Percentiles rank a stretch among this genome's conserved stretches.
Conservation (phyloP, 2,113 vertebrate species). For the Holacanthus passer region DNA sequence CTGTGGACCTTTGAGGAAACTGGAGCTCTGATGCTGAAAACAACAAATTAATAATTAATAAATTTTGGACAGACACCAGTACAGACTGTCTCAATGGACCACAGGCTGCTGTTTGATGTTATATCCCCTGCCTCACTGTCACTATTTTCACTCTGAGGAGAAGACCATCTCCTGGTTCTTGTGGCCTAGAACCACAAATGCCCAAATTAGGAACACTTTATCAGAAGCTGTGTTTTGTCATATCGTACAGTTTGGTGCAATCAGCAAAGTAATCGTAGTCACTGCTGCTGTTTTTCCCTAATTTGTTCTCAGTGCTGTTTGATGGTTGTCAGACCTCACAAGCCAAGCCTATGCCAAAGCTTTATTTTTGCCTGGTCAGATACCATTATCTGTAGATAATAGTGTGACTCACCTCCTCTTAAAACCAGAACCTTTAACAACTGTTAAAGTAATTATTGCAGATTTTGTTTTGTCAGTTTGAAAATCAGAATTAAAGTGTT, state of each 20-base stretch:
- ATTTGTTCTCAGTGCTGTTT: background rate
- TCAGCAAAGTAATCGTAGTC: background rate
- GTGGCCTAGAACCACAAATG: slow-evolving; percentile 14
- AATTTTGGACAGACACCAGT: slow-evolving; percentile 19
- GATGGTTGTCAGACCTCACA: background rate
- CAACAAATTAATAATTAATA: slow-evolving; percentile 63
- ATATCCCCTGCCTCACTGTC: slow-evolving; percentile 1
- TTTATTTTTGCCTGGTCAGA: slow-evolving; percentile 4
- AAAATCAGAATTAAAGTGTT: too few relatives aligned
- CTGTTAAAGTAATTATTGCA: too few relatives aligned
- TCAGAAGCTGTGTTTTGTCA: background rate
- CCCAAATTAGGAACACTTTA: slow-evolving; percentile 12
- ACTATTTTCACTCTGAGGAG: slow-evolving; percentile 6
- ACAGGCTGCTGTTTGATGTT: slow-evolving; percentile 53
- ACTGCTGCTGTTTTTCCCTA: background rate
- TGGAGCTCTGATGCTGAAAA: slow-evolving; percentile 39
- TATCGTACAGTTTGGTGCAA: background rate
- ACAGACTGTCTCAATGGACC: slow-evolving; percentile 34
- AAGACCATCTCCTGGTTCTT: slow-evolving; percentile 5
- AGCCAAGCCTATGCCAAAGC: background rate
- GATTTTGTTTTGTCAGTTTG: too few relatives aligned
- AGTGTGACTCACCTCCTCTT: slow-evolving; percentile 3
- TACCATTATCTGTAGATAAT: background rate
- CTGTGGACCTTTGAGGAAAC: slow-evolving; percentile 43
- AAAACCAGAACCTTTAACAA: background rate